Evolutionary conservation across 2,888 invertebrate genomes (phyloP).

Genomic region (Chouioia cunea): DNA sequence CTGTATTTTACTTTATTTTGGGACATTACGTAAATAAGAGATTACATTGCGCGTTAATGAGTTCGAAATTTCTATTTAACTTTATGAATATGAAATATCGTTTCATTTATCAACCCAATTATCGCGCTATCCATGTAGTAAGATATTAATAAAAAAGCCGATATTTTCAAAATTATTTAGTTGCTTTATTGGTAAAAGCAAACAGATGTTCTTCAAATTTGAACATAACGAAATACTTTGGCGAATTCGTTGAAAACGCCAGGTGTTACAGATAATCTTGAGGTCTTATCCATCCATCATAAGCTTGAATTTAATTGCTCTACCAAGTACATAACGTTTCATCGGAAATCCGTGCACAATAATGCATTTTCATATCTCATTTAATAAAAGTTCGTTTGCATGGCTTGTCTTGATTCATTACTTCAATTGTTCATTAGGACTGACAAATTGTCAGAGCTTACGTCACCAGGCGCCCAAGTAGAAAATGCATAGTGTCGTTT

Average conservation of each 20-base stretch:
- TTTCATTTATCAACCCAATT: not conserved
- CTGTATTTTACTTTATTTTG: constrained; percentile 14
- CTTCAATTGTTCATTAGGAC: constrained; percentile 17
- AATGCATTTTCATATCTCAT: not conserved
- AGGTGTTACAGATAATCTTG: no score
- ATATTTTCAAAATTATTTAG: no score
- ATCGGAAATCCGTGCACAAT: not conserved
- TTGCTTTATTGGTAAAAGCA: no score
- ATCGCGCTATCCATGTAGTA: no score
- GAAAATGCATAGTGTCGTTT: constrained; percentile 12
- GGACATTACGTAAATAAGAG: constrained; percentile 1
- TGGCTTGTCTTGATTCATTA: constrained; percentile 18
- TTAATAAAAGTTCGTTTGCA: constrained; percentile 18
- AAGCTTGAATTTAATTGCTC: not conserved
- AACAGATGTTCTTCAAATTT: no score
- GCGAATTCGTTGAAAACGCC: no score
- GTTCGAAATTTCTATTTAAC: not conserved
- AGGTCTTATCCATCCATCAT: no score
- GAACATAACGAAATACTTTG: no score
- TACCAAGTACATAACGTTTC: not conserved
- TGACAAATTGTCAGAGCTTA: constrained; percentile 25
- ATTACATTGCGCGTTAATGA: constrained; percentile 2
- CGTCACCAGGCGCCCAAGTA: not conserved
- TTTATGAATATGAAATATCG: not conserved
- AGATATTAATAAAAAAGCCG: no score